Percentiles rank a stretch among this genome's conserved stretches.
Evolutionary conservation across 2,888 invertebrate genomes (phyloP).

Genomic region (Abscondita cerata): DNA sequence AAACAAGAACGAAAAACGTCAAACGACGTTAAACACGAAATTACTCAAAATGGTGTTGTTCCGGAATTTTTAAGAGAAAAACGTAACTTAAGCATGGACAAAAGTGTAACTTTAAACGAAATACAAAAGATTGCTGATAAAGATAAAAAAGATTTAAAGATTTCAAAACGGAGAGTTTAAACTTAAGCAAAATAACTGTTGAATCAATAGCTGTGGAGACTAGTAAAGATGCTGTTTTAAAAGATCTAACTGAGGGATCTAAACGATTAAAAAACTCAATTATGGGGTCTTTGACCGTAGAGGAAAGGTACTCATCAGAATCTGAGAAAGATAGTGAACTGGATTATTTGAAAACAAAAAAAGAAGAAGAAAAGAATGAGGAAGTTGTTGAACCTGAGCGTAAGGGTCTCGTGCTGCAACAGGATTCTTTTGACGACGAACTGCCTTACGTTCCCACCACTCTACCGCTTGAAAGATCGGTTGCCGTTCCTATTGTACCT

Average conservation of each 20-base stretch:
- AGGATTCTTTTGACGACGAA: constrained; percentile 85
- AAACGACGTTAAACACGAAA: constrained; percentile 18
- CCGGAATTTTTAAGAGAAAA: constrained; percentile 11
- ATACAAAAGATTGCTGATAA: constrained; percentile 8
- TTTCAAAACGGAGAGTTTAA: constrained; percentile 19
- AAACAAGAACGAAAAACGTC: constrained; percentile 37
- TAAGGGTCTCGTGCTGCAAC: constrained; percentile 76
- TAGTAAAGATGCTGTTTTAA: constrained; percentile 17
- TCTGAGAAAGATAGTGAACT: constrained; percentile 76
- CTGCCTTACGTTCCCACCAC: constrained; percentile 91
- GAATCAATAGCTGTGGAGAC: constrained; percentile 18
- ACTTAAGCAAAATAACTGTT: constrained; percentile 17
- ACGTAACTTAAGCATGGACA: constrained; percentile 3
- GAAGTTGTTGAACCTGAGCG: constrained; percentile 72
- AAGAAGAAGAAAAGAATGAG: constrained; percentile 52
- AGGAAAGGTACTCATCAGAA: constrained; percentile 69
- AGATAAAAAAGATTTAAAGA: neutral
- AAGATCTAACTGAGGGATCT: constrained; percentile 15
- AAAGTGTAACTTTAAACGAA: constrained; percentile 16
- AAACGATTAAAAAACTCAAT: constrained; percentile 33
- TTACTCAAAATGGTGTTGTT: constrained; percentile 15
- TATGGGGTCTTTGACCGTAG: constrained; percentile 47
- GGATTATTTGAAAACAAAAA: constrained; percentile 54
- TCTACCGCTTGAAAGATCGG: constrained; percentile 82
- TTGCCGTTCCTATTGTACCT: constrained; percentile 82